A percentile compares a stretch with the other conserved stretches of the same genome.
Conservation (phyloP, 1,140 invertebrate species). For the Sminthurides bifidus region DNA sequence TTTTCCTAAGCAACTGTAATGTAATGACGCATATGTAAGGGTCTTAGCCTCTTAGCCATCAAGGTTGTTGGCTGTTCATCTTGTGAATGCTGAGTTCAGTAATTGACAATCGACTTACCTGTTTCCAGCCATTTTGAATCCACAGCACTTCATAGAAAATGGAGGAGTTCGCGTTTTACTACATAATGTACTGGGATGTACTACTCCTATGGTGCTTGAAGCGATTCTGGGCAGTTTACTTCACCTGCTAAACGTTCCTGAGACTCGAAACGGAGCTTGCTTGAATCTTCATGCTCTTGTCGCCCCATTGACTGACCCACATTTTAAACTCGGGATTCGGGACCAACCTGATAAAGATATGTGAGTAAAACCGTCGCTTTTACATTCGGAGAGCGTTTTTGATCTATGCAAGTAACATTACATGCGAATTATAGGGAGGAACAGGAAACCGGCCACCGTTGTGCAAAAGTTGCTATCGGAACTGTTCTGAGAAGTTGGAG, state of each 20-base stretch:
- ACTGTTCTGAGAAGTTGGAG: slow-evolving; percentile 81
- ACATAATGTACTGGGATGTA: slow-evolving; percentile 65
- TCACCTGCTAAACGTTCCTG: slow-evolving; percentile 71
- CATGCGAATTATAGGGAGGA: slow-evolving; percentile 51
- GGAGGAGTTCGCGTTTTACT: slow-evolving; percentile 72
- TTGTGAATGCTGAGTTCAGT: slow-evolving; percentile 12
- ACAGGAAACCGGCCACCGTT: slow-evolving; percentile 63
- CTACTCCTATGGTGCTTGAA: slow-evolving; percentile 60
- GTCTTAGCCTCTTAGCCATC: no score
- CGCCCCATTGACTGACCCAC: slow-evolving; percentile 84
- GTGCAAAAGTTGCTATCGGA: slow-evolving; percentile 68
- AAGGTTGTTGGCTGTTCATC: no score
- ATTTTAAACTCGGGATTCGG: slow-evolving; percentile 49
- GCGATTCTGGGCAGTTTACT: slow-evolving; percentile 74
- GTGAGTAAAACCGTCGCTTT: slow-evolving; percentile 13
- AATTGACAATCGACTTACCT: no score
- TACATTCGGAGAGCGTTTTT: neutral
- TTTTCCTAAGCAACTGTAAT: no score
- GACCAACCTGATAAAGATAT: slow-evolving; percentile 38
- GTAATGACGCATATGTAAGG: no score
- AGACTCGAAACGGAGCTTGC: slow-evolving; percentile 57
- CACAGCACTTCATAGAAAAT: slow-evolving; percentile 61
- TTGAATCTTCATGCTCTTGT: slow-evolving; percentile 43
- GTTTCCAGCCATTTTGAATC: slow-evolving; percentile 66
- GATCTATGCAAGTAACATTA: neutral